Evolutionary conservation across 2,888 invertebrate genomes (phyloP), one percentile per base, ranked within the genome.

Genomic region (Chrysolina americana): DNA sequence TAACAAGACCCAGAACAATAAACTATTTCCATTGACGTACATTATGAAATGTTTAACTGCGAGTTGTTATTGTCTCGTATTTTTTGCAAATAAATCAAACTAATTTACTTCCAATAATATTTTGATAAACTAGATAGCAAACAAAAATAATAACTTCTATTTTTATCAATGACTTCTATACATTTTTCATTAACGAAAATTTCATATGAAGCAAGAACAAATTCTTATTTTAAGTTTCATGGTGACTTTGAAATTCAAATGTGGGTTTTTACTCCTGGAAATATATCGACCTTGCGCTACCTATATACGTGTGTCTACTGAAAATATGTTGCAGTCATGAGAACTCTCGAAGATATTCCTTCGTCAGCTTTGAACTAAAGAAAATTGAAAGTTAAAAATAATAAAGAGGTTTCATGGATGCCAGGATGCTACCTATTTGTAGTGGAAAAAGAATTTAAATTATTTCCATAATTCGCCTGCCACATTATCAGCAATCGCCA

Each of bases 31-130:
- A 36, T 36, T 15, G n/a, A 59, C 59, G n/a, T 59, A n/a, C 8
- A 59, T 59, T 23, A 59, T 59, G 28, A n/a, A 59, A 28, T 53
- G 53, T 2, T 44, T 15, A 5, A 53, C 53, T 21, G 53, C 11
- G 9, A n/a, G 36, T 53, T 68, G 68, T 66, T 66, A 50, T 68
- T 68, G 68, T 68, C 53, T 68, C 41, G 28, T 19, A 53, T 41
- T 68, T 53, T 41, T 53, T 53, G 65, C 50, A 66, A 66, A 66
- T 66, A 66, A 66, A 50, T 50, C 68, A 68, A 59, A 59, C n/a
- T n/a, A n/a, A 28, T 59, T 59, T n/a, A n/a, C n/a, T 36, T 28
- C 36, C 59, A 59, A 59, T 59, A 59, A 59, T 59, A 59, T 59
- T 59, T 59, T 59, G 59, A 59, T 59, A 28, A 59, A 59, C 59